Percentiles rank a stretch among this genome's conserved stretches.
phyloP scores from a whole-genome alignment of 1,140 invertebrate species.

The Ridgeia piscesae region DNA sequence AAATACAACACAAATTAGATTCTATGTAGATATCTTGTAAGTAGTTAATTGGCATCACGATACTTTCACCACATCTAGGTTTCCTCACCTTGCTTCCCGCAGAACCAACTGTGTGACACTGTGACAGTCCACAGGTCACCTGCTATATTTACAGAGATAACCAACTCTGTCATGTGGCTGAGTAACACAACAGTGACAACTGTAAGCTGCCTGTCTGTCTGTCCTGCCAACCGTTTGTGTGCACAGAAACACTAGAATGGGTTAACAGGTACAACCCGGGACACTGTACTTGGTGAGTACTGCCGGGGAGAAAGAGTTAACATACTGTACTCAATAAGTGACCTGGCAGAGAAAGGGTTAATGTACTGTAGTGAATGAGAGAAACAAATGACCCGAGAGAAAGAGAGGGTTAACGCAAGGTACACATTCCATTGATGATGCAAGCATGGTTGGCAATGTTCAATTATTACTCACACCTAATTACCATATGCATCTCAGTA shows the following conservation, averaged over 20 bases:
- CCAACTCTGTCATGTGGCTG: too few relatives aligned
- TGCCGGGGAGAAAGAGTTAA: background rate
- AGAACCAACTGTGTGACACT: too few relatives aligned
- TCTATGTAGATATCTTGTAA: too few relatives aligned
- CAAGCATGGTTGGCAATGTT: background rate
- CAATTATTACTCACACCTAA: background rate
- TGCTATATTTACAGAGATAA: background rate
- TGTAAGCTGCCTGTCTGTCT: background rate
- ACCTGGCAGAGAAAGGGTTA: background rate
- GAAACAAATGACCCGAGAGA: too few relatives aligned
- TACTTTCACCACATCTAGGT: too few relatives aligned
- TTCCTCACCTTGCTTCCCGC: too few relatives aligned
- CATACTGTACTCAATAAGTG: background rate
- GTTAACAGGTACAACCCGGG: slow-evolving; percentile 4
- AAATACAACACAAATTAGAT: too few relatives aligned
- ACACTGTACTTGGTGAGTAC: too few relatives aligned
- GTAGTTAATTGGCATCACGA: too few relatives aligned
- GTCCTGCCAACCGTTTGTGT: background rate
- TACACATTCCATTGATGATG: background rate
- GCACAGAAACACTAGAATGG: background rate
- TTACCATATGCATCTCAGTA: background rate
- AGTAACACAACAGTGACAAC: too few relatives aligned
- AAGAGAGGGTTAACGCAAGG: background rate
- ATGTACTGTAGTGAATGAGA: too few relatives aligned
- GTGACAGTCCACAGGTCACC: background rate